phyloP scores from a whole-genome alignment of 2,113 vertebrate genomes.

The Bos indicus region DNA sequence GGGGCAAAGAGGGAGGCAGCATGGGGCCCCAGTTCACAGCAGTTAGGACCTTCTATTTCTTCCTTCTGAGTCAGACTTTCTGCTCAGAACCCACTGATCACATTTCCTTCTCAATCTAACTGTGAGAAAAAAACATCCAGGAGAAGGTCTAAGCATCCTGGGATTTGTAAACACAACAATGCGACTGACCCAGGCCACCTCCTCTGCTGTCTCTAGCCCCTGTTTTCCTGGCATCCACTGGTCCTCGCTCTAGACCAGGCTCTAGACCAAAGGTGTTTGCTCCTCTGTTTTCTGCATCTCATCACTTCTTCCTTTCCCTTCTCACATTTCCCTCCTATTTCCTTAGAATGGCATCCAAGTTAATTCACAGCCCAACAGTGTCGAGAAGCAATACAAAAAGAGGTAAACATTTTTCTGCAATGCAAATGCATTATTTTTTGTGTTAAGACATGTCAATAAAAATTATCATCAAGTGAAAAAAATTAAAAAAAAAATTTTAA shows the following conservation, averaged over 20 bases:
- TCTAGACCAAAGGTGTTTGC: fast-evolving
- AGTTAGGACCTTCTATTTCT: background rate
- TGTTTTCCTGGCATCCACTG: background rate
- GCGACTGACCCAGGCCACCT: fast-evolving
- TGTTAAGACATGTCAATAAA: background rate
- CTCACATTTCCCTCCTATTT: background rate
- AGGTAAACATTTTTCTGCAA: background rate
- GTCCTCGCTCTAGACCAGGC: background rate
- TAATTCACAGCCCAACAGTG: background rate
- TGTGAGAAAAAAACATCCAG: background rate
- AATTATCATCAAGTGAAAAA: background rate
- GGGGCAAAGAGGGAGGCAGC: no score
- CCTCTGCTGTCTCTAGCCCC: background rate
- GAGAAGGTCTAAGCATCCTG: no score
- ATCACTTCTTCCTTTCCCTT: background rate
- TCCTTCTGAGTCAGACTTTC: background rate
- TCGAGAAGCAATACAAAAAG: background rate
- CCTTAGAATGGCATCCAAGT: background rate
- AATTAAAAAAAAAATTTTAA: background rate
- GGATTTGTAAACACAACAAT: background rate
- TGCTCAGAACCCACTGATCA: background rate
- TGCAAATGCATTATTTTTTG: background rate
- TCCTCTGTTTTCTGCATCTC: background rate
- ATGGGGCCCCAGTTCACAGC: background rate
- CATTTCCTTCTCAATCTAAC: background rate